These are phyloP conservation scores for Sebastolobus altivelis DNA, from an alignment of 2,797 vertebrate genomes.

Conservation along the genomic window DNA sequence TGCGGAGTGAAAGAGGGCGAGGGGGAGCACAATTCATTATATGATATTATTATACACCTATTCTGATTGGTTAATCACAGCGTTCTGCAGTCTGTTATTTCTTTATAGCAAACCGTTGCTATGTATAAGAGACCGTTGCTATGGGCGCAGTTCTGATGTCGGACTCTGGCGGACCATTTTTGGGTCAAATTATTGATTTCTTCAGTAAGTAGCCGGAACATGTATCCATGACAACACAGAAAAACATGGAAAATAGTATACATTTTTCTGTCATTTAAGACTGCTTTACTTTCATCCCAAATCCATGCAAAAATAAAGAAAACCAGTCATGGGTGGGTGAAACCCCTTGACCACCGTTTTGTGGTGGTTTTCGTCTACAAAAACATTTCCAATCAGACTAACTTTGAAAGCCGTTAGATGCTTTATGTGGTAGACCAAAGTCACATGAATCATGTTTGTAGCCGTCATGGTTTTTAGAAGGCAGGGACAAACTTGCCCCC, in stretches of 20 bases:
- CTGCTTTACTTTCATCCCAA: neutral
- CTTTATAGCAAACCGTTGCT: too few species aligned
- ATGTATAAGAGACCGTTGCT: too few species aligned
- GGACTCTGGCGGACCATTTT: too few species aligned
- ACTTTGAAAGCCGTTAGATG: neutral
- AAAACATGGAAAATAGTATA: neutral
- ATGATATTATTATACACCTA: fast-evolving
- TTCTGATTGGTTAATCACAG: too few species aligned
- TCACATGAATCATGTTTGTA: constrained; percentile 32
- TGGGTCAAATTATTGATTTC: too few species aligned
- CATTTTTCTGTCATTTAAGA: neutral
- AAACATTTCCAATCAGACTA: neutral
- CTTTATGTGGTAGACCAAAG: neutral
- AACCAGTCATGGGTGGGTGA: neutral
- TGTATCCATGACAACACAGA: neutral
- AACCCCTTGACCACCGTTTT: neutral
- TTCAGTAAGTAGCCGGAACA: neutral
- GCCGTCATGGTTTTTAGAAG: neutral
- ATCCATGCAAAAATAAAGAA: neutral
- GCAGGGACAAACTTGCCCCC: constrained; percentile 1
- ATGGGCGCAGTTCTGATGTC: too few species aligned
- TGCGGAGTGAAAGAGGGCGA: too few species aligned
- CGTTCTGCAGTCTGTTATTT: too few species aligned
- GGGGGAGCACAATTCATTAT: too few species aligned
- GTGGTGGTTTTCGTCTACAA: neutral